Evolutionary conservation across 37 sponge, comb jelly and placozoan species (phyloP).

Genomic region (Agelas oroides): DNA sequence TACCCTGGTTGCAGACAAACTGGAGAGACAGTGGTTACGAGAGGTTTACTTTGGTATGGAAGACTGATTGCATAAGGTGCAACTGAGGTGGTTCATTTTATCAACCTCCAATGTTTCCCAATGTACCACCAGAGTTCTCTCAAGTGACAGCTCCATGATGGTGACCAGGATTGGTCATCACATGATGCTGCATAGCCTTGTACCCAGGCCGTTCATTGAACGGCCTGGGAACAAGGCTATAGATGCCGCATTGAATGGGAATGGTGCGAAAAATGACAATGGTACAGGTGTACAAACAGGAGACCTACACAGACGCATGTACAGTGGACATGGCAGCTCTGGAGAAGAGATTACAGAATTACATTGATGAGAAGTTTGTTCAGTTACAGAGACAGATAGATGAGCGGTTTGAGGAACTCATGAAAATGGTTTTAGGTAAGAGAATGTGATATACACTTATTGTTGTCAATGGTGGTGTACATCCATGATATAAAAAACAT

Average conservation of each 20-base stretch:
- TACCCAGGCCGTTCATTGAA: background rate
- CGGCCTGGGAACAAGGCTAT: background rate
- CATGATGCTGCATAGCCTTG: no score
- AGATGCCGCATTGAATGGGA: background rate
- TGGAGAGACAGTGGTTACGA: no score
- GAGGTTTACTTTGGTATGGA: no score
- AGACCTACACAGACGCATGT: no score
- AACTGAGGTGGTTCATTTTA: no score
- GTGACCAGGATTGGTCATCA: conserved; percentile 1
- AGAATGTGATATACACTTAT: no score
- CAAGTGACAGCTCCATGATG: conserved; percentile 15
- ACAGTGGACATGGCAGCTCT: background rate
- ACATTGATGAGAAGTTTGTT: conserved; percentile 44
- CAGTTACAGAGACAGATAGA: conserved; percentile 17
- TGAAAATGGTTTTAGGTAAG: background rate
- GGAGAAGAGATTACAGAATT: conserved; percentile 28
- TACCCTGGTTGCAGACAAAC: no score
- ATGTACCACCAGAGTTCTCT: conserved; percentile 5
- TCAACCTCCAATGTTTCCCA: no score
- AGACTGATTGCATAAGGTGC: no score
- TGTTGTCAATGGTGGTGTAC: no score
- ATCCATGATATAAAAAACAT: no score
- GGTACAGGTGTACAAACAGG: no score
- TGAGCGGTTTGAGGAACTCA: conserved; percentile 9
- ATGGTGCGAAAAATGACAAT: background rate